Conservation (phyloP, 2,888 invertebrate genomes). For the Campoletis raptor region DNA sequence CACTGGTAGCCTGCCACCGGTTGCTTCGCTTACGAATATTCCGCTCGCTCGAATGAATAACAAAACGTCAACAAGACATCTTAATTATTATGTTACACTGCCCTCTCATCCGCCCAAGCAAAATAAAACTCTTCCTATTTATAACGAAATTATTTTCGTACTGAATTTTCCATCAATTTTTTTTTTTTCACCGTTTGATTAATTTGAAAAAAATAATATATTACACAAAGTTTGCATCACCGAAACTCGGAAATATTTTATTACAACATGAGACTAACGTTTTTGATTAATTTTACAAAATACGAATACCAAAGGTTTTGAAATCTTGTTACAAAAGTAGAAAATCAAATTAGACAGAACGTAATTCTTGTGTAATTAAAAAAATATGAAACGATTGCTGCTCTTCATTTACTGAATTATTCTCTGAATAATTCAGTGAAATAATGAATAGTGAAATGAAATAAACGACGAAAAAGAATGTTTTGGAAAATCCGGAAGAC, state of each 20-base stretch:
- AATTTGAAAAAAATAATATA: not conserved
- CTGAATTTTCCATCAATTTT: not conserved
- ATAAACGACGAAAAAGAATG: not conserved
- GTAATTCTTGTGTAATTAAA: not conserved
- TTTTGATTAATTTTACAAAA: too few relatives aligned
- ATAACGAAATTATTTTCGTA: not conserved
- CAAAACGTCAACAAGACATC: slow-evolving; percentile 42
- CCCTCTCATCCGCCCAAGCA: not conserved
- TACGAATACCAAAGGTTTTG: too few relatives aligned
- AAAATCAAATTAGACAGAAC: not conserved
- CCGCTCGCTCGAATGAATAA: slow-evolving; percentile 59
- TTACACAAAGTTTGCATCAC: not conserved
- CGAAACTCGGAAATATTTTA: not conserved
- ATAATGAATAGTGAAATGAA: too few relatives aligned
- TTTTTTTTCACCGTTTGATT: not conserved
- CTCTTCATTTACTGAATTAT: too few relatives aligned
- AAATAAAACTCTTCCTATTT: not conserved
- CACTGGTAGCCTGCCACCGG: slow-evolving; percentile 59
- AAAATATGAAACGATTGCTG: too few relatives aligned
- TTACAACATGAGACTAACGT: not conserved
- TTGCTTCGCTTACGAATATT: slow-evolving; percentile 57
- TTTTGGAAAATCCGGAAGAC: not conserved
- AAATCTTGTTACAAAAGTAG: not conserved
- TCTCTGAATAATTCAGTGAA: too few relatives aligned
- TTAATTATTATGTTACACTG: slow-evolving; percentile 16